Base-by-base conservation (phyloP, 2,888 invertebrate genomes). In the Nephrotoma guestfalica region DNA sequence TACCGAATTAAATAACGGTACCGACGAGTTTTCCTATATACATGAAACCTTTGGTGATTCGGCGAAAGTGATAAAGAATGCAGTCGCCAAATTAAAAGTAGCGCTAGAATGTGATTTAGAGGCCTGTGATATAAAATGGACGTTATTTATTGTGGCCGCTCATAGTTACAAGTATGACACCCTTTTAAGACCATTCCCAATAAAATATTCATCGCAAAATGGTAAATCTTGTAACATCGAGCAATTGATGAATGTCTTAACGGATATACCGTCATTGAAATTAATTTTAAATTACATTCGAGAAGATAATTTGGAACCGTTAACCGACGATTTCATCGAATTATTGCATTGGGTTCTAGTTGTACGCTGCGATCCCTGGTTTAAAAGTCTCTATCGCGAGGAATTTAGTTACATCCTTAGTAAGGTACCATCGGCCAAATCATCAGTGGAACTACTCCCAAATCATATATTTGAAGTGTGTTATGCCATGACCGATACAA, bases 161-260 rank as follows among this genome's bases (percentile, higher is more conserved):
- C 93, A 94, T 88, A 96, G 96, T 88, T 96, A 96, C 90, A 93
- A 95, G 89, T 95, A 94, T 89, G 95, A 96, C 90, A 93, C 94
- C 85, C 94, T 95, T 88, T 92, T 97, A 0, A 93, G 94, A 89
- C 97, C 97, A 3, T 96, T 95, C 91, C 97, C 97, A 51, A 94
- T 94, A 1, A 93, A 93, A 90, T 96, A 94, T 89, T 91, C 93
- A 87, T 87, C 91, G 11, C 93, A 92, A 88, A 93, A 94, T 89
- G 93, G 93, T 87, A 92, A 92, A 87, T 89, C 94, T 96, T 94
- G 93, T 89, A 94, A 95, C 89, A 94, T 96, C 89, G 94, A 94
- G 88, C 87, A 88, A 0, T 88, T 90, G 86, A 89, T 89, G 87
- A 87, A 92, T 90, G 91, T 92, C 4, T 92, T 94, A 86, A 93